These are phyloP conservation scores for Pteronura brasiliensis DNA, from an alignment of 2,113 vertebrate species.

Conservation along the genomic window DNA sequence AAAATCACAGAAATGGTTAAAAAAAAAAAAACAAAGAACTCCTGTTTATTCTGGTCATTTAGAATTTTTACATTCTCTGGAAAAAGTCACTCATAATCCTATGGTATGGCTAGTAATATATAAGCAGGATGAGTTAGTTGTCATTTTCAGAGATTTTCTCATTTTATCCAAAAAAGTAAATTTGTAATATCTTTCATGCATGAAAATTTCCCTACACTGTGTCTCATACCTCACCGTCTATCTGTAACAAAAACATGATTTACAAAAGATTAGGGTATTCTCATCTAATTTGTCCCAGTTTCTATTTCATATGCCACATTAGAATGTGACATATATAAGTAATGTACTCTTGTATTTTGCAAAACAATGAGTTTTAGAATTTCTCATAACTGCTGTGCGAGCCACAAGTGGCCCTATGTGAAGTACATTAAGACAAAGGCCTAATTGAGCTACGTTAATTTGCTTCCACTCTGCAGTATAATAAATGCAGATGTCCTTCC, in stretches of 20 bases:
- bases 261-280: not conserved
- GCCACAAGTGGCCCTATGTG: not conserved
- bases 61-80: not conserved
- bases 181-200: not conserved
- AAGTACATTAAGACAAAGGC: conserved; percentile 49
- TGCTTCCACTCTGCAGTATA: conserved; percentile 58
- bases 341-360: not conserved
- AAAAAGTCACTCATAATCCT: not conserved
- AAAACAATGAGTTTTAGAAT: conserved; percentile 37
- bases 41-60: not conserved
- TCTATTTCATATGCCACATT: conserved; percentile 6
- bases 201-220: not conserved
- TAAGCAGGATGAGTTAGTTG: not conserved
- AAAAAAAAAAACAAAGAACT: not conserved
- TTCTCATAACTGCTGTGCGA: not conserved
- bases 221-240: not conserved
- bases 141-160: not conserved
- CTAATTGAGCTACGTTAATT: conserved; percentile 63
- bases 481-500: conserved; percentile 64
- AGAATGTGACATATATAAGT: not conserved
- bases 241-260: not conserved
- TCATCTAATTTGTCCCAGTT: not conserved
- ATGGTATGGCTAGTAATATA: not conserved
- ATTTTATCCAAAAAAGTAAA: not conserved
- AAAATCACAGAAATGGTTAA: not conserved